phyloP scores from a whole-genome alignment of 2,113 vertebrate genomes.

The Pica pica region DNA sequence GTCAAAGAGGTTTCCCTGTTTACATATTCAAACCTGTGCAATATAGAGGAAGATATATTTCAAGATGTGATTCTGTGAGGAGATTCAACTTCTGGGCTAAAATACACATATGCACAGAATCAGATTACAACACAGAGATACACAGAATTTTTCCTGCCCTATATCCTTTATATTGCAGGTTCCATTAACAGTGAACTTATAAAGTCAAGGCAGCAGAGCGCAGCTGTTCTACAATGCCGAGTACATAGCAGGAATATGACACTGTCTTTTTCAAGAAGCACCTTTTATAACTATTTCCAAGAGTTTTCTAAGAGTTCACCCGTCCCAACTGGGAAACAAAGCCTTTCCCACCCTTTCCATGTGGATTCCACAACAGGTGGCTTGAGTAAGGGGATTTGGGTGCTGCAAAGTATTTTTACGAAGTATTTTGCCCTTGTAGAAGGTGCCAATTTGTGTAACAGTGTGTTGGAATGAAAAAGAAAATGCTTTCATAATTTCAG shows the following conservation, averaged over 20 bases:
- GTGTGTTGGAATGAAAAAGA: neutral
- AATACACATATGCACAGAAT: neutral
- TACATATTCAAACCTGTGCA: neutral
- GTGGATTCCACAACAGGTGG: neutral
- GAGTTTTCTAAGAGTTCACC: neutral
- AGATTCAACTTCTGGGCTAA: neutral
- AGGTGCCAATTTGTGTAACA: neutral
- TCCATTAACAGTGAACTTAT: neutral
- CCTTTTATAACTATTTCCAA: neutral
- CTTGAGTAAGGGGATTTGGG: neutral
- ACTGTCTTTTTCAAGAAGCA: neutral
- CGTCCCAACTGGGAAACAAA: neutral
- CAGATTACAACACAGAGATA: neutral
- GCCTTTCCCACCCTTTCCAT: neutral
- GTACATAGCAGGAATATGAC: neutral
- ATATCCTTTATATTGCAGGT: neutral
- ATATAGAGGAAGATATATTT: neutral
- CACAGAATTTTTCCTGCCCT: neutral
- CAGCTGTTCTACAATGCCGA: neutral
- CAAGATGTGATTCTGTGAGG: neutral
- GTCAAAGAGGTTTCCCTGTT: conserved; percentile 22
- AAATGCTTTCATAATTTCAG: neutral
- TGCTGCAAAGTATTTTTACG: neutral
- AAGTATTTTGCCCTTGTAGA: neutral
- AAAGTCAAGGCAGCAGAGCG: neutral